Conservation (phyloP, 2,888 invertebrate genomes). For the Dryomyza anilis region DNA sequence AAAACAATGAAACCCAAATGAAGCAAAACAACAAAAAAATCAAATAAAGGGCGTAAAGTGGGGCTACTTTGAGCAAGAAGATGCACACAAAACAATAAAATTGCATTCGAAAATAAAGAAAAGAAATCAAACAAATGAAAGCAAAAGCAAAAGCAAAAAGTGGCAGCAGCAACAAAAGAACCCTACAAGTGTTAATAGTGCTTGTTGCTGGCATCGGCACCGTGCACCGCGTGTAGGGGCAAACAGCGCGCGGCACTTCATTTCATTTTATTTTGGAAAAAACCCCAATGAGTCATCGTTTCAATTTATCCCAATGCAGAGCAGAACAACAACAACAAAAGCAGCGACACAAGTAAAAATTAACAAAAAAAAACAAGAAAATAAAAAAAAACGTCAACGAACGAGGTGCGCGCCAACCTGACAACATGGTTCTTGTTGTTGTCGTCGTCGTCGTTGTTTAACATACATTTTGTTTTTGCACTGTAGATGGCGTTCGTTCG, state of each 20-base stretch:
- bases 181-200: not conserved
- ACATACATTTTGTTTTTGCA: not conserved
- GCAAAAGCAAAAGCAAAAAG: not conserved
- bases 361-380: too few relatives aligned
- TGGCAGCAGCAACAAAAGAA: not conserved
- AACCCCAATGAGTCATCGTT: conserved; percentile 55
- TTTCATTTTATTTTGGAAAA: conserved; percentile 46
- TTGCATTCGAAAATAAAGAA: not conserved
- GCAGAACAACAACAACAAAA: conserved; percentile 33
- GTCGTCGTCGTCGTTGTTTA: not conserved
- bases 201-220: not conserved
- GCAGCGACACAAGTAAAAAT: too few relatives aligned
- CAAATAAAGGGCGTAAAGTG: too few relatives aligned
- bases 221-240: not conserved
- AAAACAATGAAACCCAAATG: not conserved
- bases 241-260: not conserved
- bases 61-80: too few relatives aligned
- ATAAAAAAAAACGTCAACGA: conserved; percentile 11
- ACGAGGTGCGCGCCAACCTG: conserved; percentile 11
- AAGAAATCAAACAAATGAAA: not conserved
- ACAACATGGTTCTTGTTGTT: conserved; percentile 1
- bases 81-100: too few relatives aligned
- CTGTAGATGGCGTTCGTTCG: conserved; percentile 13
- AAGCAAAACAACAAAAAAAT: not conserved
- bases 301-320: conserved; percentile 19